phyloP scores from a whole-genome alignment of 2,888 invertebrate species.

The Parthenolecanium corni region DNA sequence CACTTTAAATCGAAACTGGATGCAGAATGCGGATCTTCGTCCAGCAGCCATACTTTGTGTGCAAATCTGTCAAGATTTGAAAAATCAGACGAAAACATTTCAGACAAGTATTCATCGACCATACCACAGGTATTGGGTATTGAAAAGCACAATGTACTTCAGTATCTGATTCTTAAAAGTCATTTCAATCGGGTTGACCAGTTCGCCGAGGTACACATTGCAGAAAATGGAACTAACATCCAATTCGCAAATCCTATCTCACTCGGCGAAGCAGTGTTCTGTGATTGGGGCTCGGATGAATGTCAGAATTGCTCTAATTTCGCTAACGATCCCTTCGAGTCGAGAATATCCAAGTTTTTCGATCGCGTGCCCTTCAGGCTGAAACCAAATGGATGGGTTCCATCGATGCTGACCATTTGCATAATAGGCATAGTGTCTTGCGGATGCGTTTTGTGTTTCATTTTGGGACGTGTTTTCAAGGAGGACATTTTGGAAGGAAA shows the following conservation, averaged over 20 bases:
- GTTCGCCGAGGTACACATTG: background rate
- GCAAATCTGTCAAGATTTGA: slow-evolving; percentile 13
- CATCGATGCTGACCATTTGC: slow-evolving; percentile 49
- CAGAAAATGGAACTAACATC: background rate
- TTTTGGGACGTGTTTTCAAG: slow-evolving; percentile 51
- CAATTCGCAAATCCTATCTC: background rate
- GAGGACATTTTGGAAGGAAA: slow-evolving; percentile 57
- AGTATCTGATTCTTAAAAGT: slow-evolving; percentile 11
- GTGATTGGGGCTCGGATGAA: background rate
- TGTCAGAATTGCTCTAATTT: slow-evolving; percentile 20
- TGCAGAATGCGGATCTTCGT: background rate
- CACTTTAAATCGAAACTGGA: slow-evolving; percentile 22
- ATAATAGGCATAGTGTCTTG: slow-evolving; percentile 53
- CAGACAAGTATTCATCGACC: background rate
- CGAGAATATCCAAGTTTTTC: background rate
- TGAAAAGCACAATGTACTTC: slow-evolving; percentile 7
- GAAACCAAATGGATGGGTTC: slow-evolving; percentile 28
- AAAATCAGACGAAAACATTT: background rate
- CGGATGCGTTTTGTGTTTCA: slow-evolving; percentile 52
- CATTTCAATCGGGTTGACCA: slow-evolving; percentile 1
- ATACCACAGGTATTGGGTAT: slow-evolving; percentile 3
- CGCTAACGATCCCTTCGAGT: background rate
- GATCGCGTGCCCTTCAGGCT: slow-evolving; percentile 3
- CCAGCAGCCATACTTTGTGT: background rate
- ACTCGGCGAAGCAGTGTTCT: background rate